Evolutionary conservation across 1,140 invertebrate genomes (phyloP).

Genomic region (Delia radicum): DNA sequence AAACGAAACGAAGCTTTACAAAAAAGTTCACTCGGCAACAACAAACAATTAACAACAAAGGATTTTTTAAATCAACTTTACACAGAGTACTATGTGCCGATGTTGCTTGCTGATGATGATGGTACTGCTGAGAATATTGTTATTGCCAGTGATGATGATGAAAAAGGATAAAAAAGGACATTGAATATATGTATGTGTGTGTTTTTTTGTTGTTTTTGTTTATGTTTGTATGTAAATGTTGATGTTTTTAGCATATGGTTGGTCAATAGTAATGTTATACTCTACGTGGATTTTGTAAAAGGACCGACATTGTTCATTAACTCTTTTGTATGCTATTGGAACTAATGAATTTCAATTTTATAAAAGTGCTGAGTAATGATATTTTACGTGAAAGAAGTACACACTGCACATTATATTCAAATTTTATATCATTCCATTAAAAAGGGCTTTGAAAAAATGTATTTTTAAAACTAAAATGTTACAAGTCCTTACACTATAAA

Average conservation of each 20-base stretch:
- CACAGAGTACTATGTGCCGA: not conserved
- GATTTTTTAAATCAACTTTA: constrained; percentile 7
- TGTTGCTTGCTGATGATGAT: not conserved
- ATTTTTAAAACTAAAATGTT: too few relatives aligned
- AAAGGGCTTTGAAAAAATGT: too few relatives aligned
- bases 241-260: not conserved
- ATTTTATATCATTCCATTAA: too few relatives aligned
- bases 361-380: too few relatives aligned
- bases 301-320: too few relatives aligned
- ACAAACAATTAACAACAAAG: constrained; percentile 18
- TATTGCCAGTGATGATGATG: not conserved
- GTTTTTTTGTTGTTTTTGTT: not conserved
- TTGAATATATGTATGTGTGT: constrained; percentile 20
- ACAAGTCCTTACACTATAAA: too few relatives aligned
- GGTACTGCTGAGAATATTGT: not conserved
- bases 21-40: constrained; percentile 16
- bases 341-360: too few relatives aligned
- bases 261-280: not conserved
- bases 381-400: too few relatives aligned
- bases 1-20: not conserved
- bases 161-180: constrained; percentile 5
- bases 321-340: too few relatives aligned
- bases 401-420: too few relatives aligned
- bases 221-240: not conserved
- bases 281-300: too few relatives aligned